Conservation (phyloP, 2,888 invertebrate species). For the Dasysyrphus albostriatus region DNA sequence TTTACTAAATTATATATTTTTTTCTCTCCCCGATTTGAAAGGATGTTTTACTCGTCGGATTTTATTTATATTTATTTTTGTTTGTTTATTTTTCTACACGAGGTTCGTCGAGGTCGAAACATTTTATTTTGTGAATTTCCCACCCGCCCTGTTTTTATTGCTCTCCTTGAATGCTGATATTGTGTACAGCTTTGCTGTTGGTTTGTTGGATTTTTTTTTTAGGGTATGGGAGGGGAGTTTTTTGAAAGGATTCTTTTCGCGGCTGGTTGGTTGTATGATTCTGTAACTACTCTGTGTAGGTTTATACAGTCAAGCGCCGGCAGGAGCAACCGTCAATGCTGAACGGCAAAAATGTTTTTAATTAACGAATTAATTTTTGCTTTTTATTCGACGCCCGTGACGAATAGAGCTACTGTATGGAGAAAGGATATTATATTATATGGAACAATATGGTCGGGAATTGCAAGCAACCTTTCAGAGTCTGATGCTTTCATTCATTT, state of each 20-base stretch:
- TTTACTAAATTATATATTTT: constrained; percentile 66
- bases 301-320: constrained; percentile 11
- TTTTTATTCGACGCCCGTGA: constrained; percentile 74
- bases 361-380: constrained; percentile 75
- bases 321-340: constrained; percentile 50
- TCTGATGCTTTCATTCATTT: constrained; percentile 52
- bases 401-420: constrained; percentile 62
- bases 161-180: neutral
- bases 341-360: constrained; percentile 72
- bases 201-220: neutral
- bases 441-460: constrained; percentile 38
- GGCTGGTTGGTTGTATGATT: constrained; percentile 56
- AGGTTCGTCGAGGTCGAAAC: constrained; percentile 61
- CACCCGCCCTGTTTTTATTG: constrained; percentile 4
- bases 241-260: constrained; percentile 51
- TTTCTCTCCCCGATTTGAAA: constrained; percentile 42
- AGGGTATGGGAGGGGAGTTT: neutral
- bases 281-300: constrained; percentile 55
- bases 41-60: constrained; percentile 50
- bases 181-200: constrained; percentile 36
- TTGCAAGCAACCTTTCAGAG: constrained; percentile 35
- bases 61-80: constrained; percentile 36
- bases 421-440: constrained; percentile 11
- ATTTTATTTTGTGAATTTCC: constrained; percentile 43
- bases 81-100: neutral